phyloP scores from a whole-genome alignment of 2,113 vertebrate species.

The Dendropsophus ebraccatus region DNA sequence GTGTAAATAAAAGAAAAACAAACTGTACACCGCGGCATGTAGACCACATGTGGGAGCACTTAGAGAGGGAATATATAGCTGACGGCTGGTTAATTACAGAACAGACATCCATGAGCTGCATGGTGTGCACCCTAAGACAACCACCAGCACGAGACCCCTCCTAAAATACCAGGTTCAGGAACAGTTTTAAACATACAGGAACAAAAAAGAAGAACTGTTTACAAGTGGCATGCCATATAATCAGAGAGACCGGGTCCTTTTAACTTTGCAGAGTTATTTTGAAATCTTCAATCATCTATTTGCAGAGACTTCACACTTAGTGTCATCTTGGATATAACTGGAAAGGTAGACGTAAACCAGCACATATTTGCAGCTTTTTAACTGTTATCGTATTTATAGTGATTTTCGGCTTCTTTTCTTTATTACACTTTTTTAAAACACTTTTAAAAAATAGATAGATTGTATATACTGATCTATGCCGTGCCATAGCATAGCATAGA shows the following conservation, averaged over 20 bases:
- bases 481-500: no score
- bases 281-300: slow-evolving; percentile 4
- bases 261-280: slow-evolving; percentile 3
- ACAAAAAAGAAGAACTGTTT: slow-evolving; percentile 29
- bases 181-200: slow-evolving; percentile 11
- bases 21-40: neutral
- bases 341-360: neutral
- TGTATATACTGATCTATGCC: no score
- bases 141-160: slow-evolving; percentile 41
- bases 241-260: neutral
- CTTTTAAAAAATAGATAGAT: neutral
- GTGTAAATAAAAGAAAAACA: neutral
- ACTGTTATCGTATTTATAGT: neutral
- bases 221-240: slow-evolving; percentile 15
- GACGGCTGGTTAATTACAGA: slow-evolving; percentile 47
- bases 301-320: slow-evolving; percentile 2
- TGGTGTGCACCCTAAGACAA: slow-evolving; percentile 7
- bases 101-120: neutral
- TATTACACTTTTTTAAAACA: neutral
- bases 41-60: slow-evolving; percentile 45
- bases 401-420: neutral
- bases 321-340: neutral
- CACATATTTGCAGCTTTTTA: neutral
- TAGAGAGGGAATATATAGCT: slow-evolving; percentile 53
- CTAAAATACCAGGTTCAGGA: slow-evolving; percentile 11